A percentile compares a stretch with the other conserved stretches of the same genome.
Evolutionary conservation across 2,888 invertebrate genomes (phyloP).

Genomic region (Dasypolia templi): DNA sequence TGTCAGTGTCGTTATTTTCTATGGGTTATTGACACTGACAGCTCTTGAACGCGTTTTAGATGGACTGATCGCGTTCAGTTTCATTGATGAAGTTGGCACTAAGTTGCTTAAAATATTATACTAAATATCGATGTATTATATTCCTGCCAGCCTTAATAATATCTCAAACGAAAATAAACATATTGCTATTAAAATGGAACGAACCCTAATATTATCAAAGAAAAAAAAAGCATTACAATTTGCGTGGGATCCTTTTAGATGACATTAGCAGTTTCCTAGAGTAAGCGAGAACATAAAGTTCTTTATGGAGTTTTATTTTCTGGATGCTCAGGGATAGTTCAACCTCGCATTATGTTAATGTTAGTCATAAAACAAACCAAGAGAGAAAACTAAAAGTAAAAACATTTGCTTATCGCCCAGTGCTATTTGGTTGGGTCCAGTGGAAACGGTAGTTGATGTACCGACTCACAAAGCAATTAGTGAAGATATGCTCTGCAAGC

Average conservation of each 20-base stretch:
- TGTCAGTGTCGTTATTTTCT: no score
- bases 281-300: slow-evolving; percentile 2
- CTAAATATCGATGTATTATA: background rate
- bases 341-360: slow-evolving; percentile 30
- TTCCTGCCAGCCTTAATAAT: background rate
- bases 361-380: slow-evolving; percentile 39
- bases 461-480: slow-evolving; percentile 1
- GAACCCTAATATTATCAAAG: background rate
- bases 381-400: slow-evolving; percentile 20
- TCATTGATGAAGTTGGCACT: no score
- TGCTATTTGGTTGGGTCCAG: slow-evolving; percentile 20
- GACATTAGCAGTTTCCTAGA: background rate
- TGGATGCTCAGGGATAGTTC: background rate
- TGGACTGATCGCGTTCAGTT: no score
- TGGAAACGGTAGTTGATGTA: slow-evolving; percentile 18
- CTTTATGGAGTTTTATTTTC: slow-evolving; percentile 12
- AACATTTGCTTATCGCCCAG: slow-evolving; percentile 40
- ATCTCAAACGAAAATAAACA: slow-evolving; percentile 17
- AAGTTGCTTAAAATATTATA: background rate
- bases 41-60: no score
- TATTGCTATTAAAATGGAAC: background rate
- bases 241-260: slow-evolving; percentile 1
- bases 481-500: background rate
- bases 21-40: no score
- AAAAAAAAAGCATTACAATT: slow-evolving; percentile 16